Evolutionary conservation across 2,888 invertebrate genomes (phyloP).

Genomic region (Aelia acuminata): DNA sequence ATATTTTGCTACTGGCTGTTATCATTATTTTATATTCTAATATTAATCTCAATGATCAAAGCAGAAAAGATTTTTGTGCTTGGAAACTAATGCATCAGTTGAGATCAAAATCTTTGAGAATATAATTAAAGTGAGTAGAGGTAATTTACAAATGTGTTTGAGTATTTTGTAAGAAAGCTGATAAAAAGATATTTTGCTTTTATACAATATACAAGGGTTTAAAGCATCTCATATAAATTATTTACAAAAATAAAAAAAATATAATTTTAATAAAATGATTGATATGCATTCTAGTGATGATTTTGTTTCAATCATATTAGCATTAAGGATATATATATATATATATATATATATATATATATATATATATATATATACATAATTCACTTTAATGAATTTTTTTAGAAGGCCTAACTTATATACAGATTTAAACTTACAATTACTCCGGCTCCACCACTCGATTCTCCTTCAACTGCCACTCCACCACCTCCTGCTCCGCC

Average conservation of each 20-base stretch:
- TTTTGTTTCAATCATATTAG: neutral
- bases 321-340: neutral
- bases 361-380: too few relatives aligned
- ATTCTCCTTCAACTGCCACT: conserved; percentile 56
- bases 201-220: neutral
- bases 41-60: neutral
- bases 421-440: conserved; percentile 54
- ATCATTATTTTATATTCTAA: neutral
- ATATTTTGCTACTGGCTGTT: neutral
- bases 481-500: conserved; percentile 60
- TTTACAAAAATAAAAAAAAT: conserved; percentile 1
- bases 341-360: too few relatives aligned
- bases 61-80: neutral
- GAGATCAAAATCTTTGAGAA: neutral
- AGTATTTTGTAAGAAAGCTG: neutral
- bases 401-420: too few relatives aligned
- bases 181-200: neutral
- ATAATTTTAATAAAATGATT: neutral
- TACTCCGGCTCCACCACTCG: conserved; percentile 50
- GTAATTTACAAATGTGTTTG: neutral
- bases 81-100: neutral
- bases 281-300: neutral
- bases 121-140: neutral
- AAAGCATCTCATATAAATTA: neutral
- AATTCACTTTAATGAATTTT: too few relatives aligned